Evolutionary conservation across 2,888 invertebrate genomes (phyloP).

Genomic region (Platypus cylindrus): DNA sequence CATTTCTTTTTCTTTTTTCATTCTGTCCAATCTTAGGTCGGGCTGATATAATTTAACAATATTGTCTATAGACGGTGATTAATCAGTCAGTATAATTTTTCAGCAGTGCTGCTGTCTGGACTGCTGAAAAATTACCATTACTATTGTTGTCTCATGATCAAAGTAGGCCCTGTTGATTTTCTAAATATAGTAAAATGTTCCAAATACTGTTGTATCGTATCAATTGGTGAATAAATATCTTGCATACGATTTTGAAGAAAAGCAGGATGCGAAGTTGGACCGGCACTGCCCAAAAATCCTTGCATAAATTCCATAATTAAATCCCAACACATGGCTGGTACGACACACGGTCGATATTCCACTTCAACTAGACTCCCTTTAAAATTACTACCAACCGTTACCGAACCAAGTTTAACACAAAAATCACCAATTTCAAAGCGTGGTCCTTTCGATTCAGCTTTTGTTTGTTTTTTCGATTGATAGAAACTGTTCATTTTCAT

Average conservation of each 20-base stretch:
- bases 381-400: conserved; percentile 84
- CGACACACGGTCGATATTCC: conserved; percentile 83
- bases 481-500: conserved; percentile 80
- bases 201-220: conserved; percentile 86
- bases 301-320: conserved; percentile 83
- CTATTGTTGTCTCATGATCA: conserved; percentile 21
- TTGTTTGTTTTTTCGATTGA: conserved; percentile 78
- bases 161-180: conserved; percentile 56
- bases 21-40: too few relatives aligned
- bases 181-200: conserved; percentile 86
- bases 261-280: conserved; percentile 60
- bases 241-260: conserved; percentile 65
- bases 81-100: too few relatives aligned
- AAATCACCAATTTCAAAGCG: conserved; percentile 84
- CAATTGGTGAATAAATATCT: conserved; percentile 78
- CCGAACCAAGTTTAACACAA: conserved; percentile 83
- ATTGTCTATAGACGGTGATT: too few relatives aligned
- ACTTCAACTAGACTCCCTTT: conserved; percentile 90
- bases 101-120: too few relatives aligned
- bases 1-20: too few relatives aligned
- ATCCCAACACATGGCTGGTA: conserved; percentile 83
- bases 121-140: conserved; percentile 1
- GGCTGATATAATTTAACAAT: too few relatives aligned
- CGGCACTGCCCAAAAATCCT: conserved; percentile 70
- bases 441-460: conserved; percentile 75